phyloP scores from a whole-genome alignment of 2,113 vertebrate species.

The Dicaeum eximium region DNA sequence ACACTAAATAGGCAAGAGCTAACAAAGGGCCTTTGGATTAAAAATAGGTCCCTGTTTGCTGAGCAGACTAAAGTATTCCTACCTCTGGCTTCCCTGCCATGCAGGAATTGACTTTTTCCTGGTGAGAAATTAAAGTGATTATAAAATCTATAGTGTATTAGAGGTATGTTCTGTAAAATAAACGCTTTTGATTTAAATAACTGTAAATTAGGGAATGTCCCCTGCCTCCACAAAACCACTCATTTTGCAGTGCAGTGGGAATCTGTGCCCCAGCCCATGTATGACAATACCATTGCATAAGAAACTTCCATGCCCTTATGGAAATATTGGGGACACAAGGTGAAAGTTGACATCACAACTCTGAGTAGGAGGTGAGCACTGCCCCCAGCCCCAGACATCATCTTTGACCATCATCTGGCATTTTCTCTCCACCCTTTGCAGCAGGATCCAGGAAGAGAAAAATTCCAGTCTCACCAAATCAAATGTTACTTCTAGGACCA shows the following conservation, averaged over 20 bases:
- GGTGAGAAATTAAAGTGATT: background rate
- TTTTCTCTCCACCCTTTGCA: background rate
- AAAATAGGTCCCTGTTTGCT: slow-evolving; percentile 18
- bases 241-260: background rate
- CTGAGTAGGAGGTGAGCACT: accelerated
- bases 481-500: background rate
- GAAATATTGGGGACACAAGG: background rate
- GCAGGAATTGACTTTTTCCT: background rate
- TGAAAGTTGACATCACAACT: background rate
- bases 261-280: background rate
- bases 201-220: background rate
- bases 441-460: background rate
- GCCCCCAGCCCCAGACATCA: background rate
- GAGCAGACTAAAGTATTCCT: background rate
- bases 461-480: background rate
- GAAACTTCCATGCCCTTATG: background rate
- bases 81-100: background rate
- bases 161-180: background rate
- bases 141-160: slow-evolving; percentile 2
- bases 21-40: background rate
- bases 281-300: background rate
- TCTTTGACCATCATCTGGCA: background rate
- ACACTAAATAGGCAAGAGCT: background rate
- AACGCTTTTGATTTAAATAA: background rate
- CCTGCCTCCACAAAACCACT: background rate